Evolutionary conservation across 2,797 vertebrate genomes (phyloP).

Genomic region (Anguilla obscura): DNA sequence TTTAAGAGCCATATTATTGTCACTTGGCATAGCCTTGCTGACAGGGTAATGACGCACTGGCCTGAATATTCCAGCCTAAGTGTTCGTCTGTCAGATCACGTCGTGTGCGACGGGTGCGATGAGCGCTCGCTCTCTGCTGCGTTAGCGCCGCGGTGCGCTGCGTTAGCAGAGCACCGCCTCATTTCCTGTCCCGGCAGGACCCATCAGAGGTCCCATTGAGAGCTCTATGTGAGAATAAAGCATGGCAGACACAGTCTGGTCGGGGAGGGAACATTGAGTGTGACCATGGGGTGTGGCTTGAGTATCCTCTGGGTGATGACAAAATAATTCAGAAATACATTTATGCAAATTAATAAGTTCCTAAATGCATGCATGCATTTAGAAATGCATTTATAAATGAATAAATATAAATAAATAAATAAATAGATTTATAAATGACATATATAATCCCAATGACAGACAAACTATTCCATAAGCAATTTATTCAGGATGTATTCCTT

Average conservation of each 20-base stretch:
- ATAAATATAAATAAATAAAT: neutral
- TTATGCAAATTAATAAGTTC: neutral
- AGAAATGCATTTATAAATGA: neutral
- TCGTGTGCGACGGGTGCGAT: conserved; percentile 59
- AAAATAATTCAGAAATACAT: neutral
- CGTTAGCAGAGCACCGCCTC: conserved; percentile 22
- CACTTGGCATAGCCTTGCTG: conserved; percentile 44
- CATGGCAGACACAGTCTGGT: neutral
- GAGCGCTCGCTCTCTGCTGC: conserved; percentile 44
- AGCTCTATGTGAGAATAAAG: neutral
- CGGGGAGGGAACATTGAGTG: neutral
- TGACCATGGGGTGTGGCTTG: neutral
- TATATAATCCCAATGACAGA: neutral
- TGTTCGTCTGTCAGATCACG: conserved; percentile 66
- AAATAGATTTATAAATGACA: neutral
- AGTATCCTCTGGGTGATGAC: neutral
- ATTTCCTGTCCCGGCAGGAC: conserved; percentile 21
- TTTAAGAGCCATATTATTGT: conserved; percentile 58
- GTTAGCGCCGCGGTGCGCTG: conserved; percentile 7
- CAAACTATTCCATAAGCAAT: neutral
- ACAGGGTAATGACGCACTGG: conserved; percentile 59
- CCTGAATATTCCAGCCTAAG: conserved; percentile 67
- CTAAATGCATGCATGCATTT: neutral
- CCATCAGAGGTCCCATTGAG: conserved; percentile 14
- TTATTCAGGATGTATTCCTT: neutral